Percentiles rank a stretch among this genome's conserved stretches.
phyloP scores from a whole-genome alignment of 2,888 invertebrate genomes.

The Acleris cristana region DNA sequence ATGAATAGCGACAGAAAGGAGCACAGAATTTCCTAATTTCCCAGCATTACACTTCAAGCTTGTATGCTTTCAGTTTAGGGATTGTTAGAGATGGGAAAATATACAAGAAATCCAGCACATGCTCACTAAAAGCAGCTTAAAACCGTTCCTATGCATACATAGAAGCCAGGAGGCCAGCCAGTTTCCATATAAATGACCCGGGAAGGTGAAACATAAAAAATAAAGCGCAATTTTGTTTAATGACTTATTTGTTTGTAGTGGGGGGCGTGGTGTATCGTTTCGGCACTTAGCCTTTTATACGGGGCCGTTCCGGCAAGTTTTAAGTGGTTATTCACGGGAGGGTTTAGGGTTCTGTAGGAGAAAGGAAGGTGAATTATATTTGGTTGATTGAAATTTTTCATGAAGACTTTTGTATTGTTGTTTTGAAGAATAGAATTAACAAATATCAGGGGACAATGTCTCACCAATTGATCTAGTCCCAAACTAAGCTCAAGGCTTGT shows the following conservation, averaged over 20 bases:
- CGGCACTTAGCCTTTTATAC: constrained; percentile 32
- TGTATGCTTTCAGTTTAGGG: too few species aligned
- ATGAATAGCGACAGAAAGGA: too few species aligned
- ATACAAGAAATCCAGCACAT: too few species aligned
- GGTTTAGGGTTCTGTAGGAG: constrained; percentile 12
- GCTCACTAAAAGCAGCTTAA: too few species aligned
- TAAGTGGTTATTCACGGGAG: constrained; percentile 33
- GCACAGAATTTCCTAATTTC: too few species aligned
- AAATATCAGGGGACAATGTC: too few species aligned
- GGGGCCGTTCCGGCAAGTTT: constrained; percentile 25
- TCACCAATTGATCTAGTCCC: too few species aligned
- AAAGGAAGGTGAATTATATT: neutral
- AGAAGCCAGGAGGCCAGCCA: neutral
- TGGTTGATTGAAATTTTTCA: neutral
- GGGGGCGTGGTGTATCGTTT: constrained; percentile 21
- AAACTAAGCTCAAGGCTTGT: too few species aligned
- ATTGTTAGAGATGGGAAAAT: too few species aligned
- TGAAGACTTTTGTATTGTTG: too few species aligned
- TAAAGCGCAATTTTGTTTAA: constrained; percentile 31
- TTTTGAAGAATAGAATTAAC: too few species aligned
- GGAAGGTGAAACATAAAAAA: constrained; percentile 33
- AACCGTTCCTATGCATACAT: neutral
- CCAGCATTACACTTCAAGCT: too few species aligned
- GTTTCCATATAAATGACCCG: constrained; percentile 25
- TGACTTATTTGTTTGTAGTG: constrained; percentile 37